Conservation (phyloP, 23 tunicate genomes). For the Styela clava region DNA sequence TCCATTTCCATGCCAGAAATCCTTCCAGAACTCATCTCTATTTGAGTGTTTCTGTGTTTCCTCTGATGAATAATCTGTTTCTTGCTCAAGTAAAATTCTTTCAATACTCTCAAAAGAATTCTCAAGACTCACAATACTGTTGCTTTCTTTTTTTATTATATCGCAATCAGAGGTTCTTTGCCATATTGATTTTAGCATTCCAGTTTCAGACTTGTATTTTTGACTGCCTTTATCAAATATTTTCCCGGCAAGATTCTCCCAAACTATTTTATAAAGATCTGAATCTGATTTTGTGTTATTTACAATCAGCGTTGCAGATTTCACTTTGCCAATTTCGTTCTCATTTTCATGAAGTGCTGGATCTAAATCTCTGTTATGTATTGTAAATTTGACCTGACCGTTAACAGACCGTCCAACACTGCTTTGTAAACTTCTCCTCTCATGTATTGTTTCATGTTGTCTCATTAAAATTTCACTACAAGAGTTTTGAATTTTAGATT, state of each 20-base stretch:
- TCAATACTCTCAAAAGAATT: conserved; percentile 13
- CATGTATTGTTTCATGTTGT: neutral
- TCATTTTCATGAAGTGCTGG: neutral
- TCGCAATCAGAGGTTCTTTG: neutral
- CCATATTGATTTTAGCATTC: neutral
- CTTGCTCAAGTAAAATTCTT: neutral
- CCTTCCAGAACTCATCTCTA: conserved; percentile 5
- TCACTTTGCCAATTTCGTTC: neutral
- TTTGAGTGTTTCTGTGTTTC: neutral
- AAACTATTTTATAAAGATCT: conserved; percentile 13
- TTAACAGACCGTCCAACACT: neutral
- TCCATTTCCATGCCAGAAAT: conserved; percentile 12
- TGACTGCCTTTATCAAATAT: neutral
- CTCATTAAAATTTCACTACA: neutral
- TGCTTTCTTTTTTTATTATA: neutral
- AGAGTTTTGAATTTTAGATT: neutral
- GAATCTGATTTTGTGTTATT: neutral
- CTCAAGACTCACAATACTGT: neutral
- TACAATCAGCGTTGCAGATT: neutral
- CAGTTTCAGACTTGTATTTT: neutral
- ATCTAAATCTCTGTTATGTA: neutral
- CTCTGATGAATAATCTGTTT: neutral
- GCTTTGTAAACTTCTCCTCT: neutral
- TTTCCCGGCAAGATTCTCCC: conserved; percentile 10
- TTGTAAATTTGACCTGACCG: neutral